Conservation (phyloP, 2,113 vertebrate genomes). For the Globicephala melas region DNA sequence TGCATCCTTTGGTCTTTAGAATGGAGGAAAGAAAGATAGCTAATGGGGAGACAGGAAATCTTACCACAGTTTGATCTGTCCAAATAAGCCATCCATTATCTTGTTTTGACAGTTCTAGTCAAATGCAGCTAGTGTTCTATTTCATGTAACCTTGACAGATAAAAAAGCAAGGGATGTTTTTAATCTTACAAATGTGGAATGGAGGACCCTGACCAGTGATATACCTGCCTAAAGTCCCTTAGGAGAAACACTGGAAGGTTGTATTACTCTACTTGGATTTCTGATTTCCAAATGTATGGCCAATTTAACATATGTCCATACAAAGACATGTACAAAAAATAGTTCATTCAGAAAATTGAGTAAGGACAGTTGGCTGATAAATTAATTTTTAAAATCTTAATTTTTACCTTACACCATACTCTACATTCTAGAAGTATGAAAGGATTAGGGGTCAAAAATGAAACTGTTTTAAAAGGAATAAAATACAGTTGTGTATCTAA, state of each 20-base stretch:
- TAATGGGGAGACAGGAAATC: neutral
- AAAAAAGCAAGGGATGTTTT: neutral
- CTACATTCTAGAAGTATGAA: neutral
- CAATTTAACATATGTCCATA: neutral
- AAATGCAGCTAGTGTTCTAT: neutral
- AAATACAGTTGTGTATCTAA: neutral
- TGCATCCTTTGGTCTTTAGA: neutral
- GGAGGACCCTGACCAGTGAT: neutral
- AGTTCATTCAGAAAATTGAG: neutral
- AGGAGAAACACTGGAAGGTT: neutral
- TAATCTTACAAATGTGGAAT: neutral
- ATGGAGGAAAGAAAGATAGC: neutral
- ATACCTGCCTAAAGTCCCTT: neutral
- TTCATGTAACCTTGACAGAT: neutral
- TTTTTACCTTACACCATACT: neutral
- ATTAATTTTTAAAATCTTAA: neutral
- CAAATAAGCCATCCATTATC: neutral
- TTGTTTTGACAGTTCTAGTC: conserved; percentile 25
- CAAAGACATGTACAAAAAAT: neutral
- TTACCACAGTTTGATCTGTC: neutral
- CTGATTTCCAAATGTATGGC: neutral
- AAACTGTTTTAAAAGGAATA: neutral
- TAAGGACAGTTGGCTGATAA: neutral
- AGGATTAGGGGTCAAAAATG: neutral
- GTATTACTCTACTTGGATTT: neutral